phyloP scores from a whole-genome alignment of 2,797 vertebrate genomes.

The Sitta carolinensis region DNA sequence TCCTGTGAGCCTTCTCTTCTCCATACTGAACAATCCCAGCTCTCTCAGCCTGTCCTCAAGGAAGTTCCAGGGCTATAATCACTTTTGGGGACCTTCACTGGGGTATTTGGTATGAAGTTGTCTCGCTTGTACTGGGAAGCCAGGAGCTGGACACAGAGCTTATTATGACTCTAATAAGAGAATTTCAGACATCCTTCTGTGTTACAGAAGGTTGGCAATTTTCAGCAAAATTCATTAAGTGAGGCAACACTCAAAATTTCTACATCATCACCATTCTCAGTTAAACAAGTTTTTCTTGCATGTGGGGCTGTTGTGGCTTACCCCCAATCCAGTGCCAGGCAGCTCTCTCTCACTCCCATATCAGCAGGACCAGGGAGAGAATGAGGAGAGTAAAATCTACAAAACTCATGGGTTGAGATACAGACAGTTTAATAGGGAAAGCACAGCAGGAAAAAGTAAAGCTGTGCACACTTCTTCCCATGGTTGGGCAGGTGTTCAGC shows the following conservation, averaged over 20 bases:
- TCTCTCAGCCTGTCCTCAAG: background rate
- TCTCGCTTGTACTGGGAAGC: background rate
- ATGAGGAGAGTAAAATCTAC: background rate
- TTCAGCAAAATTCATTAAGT: background rate
- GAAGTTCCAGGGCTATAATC: background rate
- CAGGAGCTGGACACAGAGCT: background rate
- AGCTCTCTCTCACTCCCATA: fast-evolving
- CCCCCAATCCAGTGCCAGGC: too few relatives aligned
- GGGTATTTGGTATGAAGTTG: background rate
- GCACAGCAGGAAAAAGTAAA: background rate
- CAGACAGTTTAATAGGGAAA: background rate
- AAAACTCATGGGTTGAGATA: background rate
- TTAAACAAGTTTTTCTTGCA: background rate
- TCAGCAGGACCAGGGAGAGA: background rate
- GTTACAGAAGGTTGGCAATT: background rate
- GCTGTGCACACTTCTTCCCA: background rate
- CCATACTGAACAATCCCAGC: background rate
- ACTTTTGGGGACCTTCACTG: background rate
- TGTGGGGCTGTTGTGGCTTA: background rate
- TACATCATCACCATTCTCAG: background rate
- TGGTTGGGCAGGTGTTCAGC: background rate
- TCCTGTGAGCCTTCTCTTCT: background rate
- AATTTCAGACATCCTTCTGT: background rate
- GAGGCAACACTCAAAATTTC: background rate
- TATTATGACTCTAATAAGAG: fast-evolving